Percentiles rank a stretch among this genome's conserved stretches.
Conservation (phyloP, 2,113 vertebrate genomes). For the Sakesphorus luctuosus region DNA sequence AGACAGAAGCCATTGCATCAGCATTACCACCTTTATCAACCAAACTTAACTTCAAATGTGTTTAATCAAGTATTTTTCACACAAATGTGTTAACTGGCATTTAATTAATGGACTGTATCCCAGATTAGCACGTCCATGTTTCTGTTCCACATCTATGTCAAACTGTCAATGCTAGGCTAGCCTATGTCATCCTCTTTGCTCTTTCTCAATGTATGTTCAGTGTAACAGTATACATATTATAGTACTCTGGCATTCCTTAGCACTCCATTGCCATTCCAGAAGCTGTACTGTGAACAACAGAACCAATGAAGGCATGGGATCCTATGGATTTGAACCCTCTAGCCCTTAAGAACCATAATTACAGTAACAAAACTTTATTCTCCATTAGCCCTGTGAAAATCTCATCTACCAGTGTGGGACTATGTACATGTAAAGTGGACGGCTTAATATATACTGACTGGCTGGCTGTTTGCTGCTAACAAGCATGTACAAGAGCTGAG, state of each 20-base stretch:
- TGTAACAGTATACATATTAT: not conserved
- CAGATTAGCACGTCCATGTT: not conserved
- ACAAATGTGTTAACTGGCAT: not conserved
- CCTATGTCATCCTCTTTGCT: not conserved
- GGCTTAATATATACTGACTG: not conserved
- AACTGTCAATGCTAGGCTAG: not conserved
- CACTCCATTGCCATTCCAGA: not conserved
- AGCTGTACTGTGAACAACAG: not conserved
- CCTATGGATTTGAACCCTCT: not conserved
- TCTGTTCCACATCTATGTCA: not conserved
- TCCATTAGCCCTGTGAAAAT: not conserved
- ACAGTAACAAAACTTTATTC: not conserved
- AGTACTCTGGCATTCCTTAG: not conserved
- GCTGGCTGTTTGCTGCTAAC: not conserved
- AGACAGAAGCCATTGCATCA: not conserved
- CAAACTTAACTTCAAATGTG: not conserved
- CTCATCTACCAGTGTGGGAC: not conserved
- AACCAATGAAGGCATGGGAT: not conserved
- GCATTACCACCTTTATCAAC: not conserved
- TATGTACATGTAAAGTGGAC: not conserved
- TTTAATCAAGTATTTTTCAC: not conserved
- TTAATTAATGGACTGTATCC: not conserved
- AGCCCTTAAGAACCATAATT: not conserved
- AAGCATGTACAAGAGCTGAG: not conserved
- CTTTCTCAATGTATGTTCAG: not conserved